Conservation (phyloP, 2,797 vertebrate species). For the Enoplosus armatus region DNA sequence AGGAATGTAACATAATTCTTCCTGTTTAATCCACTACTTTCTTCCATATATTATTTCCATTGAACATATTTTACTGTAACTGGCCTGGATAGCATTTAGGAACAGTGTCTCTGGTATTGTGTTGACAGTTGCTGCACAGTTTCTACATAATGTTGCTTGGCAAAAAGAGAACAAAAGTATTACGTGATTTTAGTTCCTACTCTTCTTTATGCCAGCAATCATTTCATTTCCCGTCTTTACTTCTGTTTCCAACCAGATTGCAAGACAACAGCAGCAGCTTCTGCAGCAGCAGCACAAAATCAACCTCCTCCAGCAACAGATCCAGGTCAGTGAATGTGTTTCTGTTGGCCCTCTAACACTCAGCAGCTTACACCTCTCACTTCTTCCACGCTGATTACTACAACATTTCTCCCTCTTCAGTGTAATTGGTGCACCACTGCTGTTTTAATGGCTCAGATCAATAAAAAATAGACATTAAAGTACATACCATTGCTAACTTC, state of each 20-base stretch:
- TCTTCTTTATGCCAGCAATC: not conserved
- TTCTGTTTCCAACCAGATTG: constrained; percentile 90
- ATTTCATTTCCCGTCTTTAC: constrained; percentile 9
- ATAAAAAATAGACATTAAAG: constrained; percentile 68
- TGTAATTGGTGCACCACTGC: constrained; percentile 48
- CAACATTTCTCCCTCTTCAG: constrained; percentile 45
- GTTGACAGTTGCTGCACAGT: not conserved
- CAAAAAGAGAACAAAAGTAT: constrained; percentile 2
- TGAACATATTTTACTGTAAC: constrained; percentile 1
- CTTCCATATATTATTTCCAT: not conserved
- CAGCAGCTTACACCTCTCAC: constrained; percentile 41
- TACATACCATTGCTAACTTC: constrained; percentile 50
- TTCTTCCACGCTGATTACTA: constrained; percentile 38
- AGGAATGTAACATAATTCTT: not conserved
- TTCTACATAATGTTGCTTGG: not conserved
- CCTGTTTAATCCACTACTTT: not conserved
- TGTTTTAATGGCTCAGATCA: constrained; percentile 51
- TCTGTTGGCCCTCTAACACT: constrained; percentile 49
- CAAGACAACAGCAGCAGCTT: constrained; percentile 99
- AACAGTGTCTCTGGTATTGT: not conserved
- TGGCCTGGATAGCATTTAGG: not conserved
- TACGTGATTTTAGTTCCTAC: not conserved
- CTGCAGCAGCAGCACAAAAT: constrained; percentile 99
- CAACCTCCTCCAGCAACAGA: constrained; percentile 99
- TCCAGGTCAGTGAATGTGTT: constrained; percentile 94